Evolutionary conservation across 1,140 invertebrate genomes (phyloP).

Genomic region (Tetragonula clypearis): DNA sequence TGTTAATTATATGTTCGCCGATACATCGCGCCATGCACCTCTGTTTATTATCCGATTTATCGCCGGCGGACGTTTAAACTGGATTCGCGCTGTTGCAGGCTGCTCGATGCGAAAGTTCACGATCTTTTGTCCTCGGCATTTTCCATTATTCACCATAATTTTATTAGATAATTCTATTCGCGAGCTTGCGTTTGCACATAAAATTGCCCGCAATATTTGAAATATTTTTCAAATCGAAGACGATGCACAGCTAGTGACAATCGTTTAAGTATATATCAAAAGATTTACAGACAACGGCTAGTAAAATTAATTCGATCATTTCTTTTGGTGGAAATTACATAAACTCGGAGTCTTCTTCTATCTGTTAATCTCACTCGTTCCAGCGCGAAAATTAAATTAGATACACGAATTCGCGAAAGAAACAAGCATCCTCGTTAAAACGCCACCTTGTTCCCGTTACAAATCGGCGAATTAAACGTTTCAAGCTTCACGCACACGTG

Average conservation of each 20-base stretch:
- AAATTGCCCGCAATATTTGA: not conserved
- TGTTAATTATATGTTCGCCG: constrained; percentile 59
- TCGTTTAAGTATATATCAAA: too few species aligned
- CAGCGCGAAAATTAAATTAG: not conserved
- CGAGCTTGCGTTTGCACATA: not conserved
- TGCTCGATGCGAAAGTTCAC: constrained; percentile 51
- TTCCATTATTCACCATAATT: not conserved
- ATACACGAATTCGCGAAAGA: not conserved
- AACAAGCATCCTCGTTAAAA: not conserved
- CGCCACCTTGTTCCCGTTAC: not conserved
- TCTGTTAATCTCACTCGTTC: not conserved
- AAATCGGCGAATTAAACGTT: constrained; percentile 7
- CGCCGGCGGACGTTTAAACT: constrained; percentile 57
- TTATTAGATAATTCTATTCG: not conserved
- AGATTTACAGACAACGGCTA: too few species aligned
- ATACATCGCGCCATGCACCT: constrained; percentile 52
- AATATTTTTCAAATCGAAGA: not conserved
- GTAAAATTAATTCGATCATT: not conserved
- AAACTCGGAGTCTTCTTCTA: not conserved
- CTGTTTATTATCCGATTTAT: constrained; percentile 60
- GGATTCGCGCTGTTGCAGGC: constrained; percentile 46
- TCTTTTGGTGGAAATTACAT: too few species aligned
- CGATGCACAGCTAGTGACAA: not conserved
- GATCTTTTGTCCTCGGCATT: too few species aligned
- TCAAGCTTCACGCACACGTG: constrained; percentile 17